Percentiles rank a stretch among this genome's conserved stretches.
phyloP scores from a whole-genome alignment of 2,888 invertebrate genomes.

The Xanthia icteritia region DNA sequence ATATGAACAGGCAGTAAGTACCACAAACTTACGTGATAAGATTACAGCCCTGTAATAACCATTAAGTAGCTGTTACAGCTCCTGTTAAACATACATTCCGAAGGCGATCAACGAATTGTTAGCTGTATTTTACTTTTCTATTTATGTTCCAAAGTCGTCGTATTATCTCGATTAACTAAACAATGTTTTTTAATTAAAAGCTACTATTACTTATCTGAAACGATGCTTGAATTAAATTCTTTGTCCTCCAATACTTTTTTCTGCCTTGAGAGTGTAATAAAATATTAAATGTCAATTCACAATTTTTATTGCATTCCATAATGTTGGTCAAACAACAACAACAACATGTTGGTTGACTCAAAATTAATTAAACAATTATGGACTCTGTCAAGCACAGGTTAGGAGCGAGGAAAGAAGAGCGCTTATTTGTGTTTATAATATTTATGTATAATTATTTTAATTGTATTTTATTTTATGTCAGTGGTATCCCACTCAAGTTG shows the following conservation, averaged over 20 bases:
- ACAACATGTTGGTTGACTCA: too few relatives aligned
- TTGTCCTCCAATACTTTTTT: not conserved
- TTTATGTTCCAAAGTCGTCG: constrained; percentile 31
- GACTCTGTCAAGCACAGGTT: too few relatives aligned
- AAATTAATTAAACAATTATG: too few relatives aligned
- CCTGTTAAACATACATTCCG: constrained; percentile 43
- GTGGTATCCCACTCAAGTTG: constrained; percentile 6
- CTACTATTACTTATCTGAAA: constrained; percentile 24
- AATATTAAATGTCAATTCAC: constrained; percentile 4
- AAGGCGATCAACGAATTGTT: constrained; percentile 28
- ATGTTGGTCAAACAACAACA: too few relatives aligned
- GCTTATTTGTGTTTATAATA: too few relatives aligned
- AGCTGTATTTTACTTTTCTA: constrained; percentile 19
- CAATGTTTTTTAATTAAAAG: constrained; percentile 44
- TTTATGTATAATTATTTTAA: too few relatives aligned
- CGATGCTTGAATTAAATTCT: constrained; percentile 18
- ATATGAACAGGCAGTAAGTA: constrained; percentile 52
- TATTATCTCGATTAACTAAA: constrained; percentile 45
- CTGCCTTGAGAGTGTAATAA: constrained; percentile 13
- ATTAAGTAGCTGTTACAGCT: constrained; percentile 46
- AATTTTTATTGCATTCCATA: too few relatives aligned
- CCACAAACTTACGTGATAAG: constrained; percentile 61
- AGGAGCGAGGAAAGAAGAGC: too few relatives aligned
- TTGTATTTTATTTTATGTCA: not conserved
- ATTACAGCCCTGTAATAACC: constrained; percentile 51